Percentiles rank a stretch among this genome's conserved stretches.
phyloP scores from a whole-genome alignment of 2,888 invertebrate genomes.

The Thera obeliscata region DNA sequence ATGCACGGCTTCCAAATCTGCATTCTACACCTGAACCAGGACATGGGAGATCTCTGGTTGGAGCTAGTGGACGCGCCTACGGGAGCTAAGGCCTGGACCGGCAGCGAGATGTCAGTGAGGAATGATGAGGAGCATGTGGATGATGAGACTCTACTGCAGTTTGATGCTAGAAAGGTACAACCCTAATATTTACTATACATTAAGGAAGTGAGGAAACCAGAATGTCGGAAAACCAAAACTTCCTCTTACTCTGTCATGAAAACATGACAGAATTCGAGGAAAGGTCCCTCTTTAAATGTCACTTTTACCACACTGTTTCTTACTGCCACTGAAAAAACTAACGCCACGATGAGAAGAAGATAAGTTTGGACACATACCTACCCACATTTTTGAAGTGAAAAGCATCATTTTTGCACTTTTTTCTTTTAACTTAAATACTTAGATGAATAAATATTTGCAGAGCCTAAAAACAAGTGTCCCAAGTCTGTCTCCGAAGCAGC shows the following conservation, averaged over 20 bases:
- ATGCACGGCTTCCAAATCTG: conserved; percentile 92
- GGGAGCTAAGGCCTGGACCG: conserved; percentile 85
- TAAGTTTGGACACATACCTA: too few species aligned
- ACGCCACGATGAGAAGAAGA: too few species aligned
- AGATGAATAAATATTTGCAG: not conserved
- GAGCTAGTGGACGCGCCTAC: conserved; percentile 85
- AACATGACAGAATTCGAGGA: too few species aligned
- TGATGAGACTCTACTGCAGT: conserved; percentile 60
- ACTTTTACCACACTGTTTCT: too few species aligned
- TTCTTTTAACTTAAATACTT: not conserved
- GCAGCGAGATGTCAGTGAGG: conserved; percentile 63
- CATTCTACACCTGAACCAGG: conserved; percentile 82
- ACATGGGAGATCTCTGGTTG: conserved; percentile 76
- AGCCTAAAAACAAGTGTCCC: conserved; percentile 40
- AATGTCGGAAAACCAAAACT: too few species aligned
- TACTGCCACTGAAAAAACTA: too few species aligned
- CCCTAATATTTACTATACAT: too few species aligned
- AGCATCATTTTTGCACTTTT: too few species aligned
- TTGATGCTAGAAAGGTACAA: conserved; percentile 59
- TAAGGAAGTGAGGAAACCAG: too few species aligned
- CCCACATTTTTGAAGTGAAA: too few species aligned
- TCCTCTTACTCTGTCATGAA: too few species aligned
- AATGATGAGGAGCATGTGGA: conserved; percentile 61
- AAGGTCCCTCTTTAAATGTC: too few species aligned
- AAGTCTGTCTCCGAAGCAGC: conserved; percentile 52